Evolutionary conservation across 2,797 vertebrate genomes (phyloP).

Genomic region (Sphaeramia orbicularis): DNA sequence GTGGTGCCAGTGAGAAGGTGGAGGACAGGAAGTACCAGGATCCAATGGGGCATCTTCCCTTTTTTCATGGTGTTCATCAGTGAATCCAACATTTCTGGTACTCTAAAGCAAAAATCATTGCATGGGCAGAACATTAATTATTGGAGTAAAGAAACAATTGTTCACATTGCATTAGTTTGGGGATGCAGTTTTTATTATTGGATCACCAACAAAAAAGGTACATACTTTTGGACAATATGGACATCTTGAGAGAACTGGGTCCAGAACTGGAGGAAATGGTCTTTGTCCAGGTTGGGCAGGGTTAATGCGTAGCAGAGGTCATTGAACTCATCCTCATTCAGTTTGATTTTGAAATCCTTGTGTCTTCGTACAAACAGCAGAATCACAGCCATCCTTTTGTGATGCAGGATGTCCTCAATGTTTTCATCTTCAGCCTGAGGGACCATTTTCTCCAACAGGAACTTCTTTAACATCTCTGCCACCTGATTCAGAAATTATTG

Average conservation of each 20-base stretch:
- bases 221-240: slow-evolving; percentile 65
- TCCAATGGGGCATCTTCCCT: too few species aligned
- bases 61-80: slow-evolving; percentile 58
- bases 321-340: rapidly evolving
- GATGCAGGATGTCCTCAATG: slow-evolving; percentile 69
- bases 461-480: slow-evolving; percentile 72
- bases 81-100: slow-evolving; percentile 22
- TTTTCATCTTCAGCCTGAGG: slow-evolving; percentile 53
- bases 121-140: too few species aligned
- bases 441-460: slow-evolving; percentile 55
- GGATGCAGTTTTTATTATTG: too few species aligned
- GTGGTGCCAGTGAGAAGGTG: too few species aligned
- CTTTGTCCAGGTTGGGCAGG: slow-evolving; percentile 67
- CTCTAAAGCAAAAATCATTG: slow-evolving; percentile 52
- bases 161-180: rapidly evolving
- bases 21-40: too few species aligned
- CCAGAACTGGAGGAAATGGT: slow-evolving; percentile 68
- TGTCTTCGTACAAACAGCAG: slow-evolving; percentile 31
- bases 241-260: slow-evolving; percentile 48
- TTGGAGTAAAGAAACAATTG: too few species aligned
- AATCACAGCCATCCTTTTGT: slow-evolving; percentile 83
- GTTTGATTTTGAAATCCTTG: rapidly evolving
- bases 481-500: slow-evolving; percentile 79
- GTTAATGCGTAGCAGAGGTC: slow-evolving; percentile 81
- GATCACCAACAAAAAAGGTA: too few species aligned